Evolutionary conservation across 2,888 invertebrate genomes (phyloP), one percentile per base, ranked within the genome.

Genomic region (Microctonus hyperodae): DNA sequence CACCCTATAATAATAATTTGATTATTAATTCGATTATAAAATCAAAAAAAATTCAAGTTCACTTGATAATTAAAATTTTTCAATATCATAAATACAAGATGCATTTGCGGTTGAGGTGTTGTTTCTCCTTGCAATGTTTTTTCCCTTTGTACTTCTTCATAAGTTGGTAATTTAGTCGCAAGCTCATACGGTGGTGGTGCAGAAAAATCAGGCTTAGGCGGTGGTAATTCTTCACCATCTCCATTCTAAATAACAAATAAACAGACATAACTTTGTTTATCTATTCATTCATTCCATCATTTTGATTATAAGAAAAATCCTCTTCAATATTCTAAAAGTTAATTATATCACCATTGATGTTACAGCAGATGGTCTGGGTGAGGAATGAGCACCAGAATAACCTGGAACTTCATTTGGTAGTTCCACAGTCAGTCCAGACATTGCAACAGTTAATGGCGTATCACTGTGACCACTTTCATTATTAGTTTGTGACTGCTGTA

Each of bases 151-250:
- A 96, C 96, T 84, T 96, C 96, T 83, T 96, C 96, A 81, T 96
- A 96, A 13, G 95, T 93, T 5, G 94, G 96, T 78, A 96, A 86
- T 84, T 94, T 95, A 28, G 92, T 91, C 72, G 91, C 93, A 67
- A 93, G 90, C 83, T 94, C 94, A 78, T 96, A 96, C 0, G 94
- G 94, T 1, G 96, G 96, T 68, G 94, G 95, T 55, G 94, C 94
- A 48, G 92, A 92, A 81, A 92, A 94, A 79, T 94, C 94, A 1
- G 91, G 90, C 81, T 91, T 92, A 0, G 94, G 94, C 6, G 94
- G 94, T 55, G 93, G 92, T 78, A 94, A 89, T 70, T 92, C 91
- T 70, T 88, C 88, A 48, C 72, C 75, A 16, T 76, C 76, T 63
- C 68, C 69, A 53, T 22, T 25, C 2, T 13, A 11, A 58, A 13